These are phyloP conservation scores for Hippoglossus hippoglossus DNA, from an alignment of 2,797 vertebrate species.

Conservation along the genomic window DNA sequence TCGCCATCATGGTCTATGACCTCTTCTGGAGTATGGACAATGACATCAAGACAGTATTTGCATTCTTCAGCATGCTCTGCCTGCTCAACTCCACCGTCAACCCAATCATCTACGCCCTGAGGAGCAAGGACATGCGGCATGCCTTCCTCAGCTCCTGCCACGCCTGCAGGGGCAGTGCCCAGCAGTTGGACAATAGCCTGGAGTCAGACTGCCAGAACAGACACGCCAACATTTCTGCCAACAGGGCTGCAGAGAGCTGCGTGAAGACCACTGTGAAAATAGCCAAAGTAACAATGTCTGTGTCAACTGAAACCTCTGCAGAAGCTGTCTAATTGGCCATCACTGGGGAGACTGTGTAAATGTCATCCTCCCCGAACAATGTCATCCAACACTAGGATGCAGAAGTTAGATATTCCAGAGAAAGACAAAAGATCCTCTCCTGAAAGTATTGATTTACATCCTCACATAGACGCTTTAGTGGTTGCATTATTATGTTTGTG, in stretches of 20 bases:
- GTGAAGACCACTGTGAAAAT: constrained; percentile 99
- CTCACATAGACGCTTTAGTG: constrained; percentile 65
- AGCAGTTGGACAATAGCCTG: constrained; percentile 97
- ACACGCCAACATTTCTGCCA: constrained; percentile 90
- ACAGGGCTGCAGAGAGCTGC: constrained; percentile 96
- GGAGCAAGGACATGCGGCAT: constrained; percentile 97
- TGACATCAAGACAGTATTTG: constrained; percentile 97
- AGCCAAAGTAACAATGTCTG: constrained; percentile 99
- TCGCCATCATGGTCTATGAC: constrained; percentile 99
- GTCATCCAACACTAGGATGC: constrained; percentile 54
- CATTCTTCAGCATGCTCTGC: constrained; percentile 99
- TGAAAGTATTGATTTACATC: constrained; percentile 59
- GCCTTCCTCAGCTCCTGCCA: constrained; percentile 97
- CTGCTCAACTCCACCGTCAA: constrained; percentile 99
- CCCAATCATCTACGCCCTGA: constrained; percentile 98
- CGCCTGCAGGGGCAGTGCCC: constrained; percentile 89
- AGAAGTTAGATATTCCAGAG: constrained; percentile 42
- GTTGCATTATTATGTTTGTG: constrained; percentile 65
- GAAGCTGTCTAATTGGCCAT: constrained; percentile 88
- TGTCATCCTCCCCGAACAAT: constrained; percentile 64
- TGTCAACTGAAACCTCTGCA: constrained; percentile 98
- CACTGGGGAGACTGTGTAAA: constrained; percentile 52
- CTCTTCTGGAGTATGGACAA: constrained; percentile 99
- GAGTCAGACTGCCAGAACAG: constrained; percentile 99
- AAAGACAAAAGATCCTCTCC: constrained; percentile 34